Evolutionary conservation across 2,888 invertebrate genomes (phyloP).

Genomic region (Merodon equestris): DNA sequence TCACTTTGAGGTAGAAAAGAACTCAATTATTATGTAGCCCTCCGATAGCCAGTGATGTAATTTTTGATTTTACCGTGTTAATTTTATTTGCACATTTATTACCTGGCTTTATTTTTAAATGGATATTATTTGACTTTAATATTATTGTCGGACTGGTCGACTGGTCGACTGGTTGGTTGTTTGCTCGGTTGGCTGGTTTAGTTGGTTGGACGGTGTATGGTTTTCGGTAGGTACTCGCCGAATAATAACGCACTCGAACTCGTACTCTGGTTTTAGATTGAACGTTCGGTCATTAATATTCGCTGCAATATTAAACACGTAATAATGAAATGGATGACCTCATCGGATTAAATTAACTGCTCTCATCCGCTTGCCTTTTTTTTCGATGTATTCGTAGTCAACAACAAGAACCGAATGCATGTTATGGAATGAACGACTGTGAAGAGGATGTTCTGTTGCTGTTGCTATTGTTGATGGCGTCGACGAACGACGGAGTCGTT

Average conservation of each 20-base stretch:
- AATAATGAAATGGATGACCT: slow-evolving; percentile 69
- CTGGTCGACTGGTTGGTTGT: slow-evolving; percentile 52
- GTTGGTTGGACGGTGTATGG: slow-evolving; percentile 19
- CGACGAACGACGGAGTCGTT: slow-evolving; percentile 32
- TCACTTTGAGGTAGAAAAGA: slow-evolving; percentile 48
- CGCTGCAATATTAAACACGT: slow-evolving; percentile 67
- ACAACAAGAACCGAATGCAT: slow-evolving; percentile 52
- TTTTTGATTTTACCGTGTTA: slow-evolving; percentile 66
- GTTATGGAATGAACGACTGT: slow-evolving; percentile 6
- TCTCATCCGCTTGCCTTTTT: slow-evolving; percentile 15
- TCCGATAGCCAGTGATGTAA: slow-evolving; percentile 54
- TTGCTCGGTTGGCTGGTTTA: slow-evolving; percentile 20
- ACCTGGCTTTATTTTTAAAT: slow-evolving; percentile 67
- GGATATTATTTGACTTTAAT: slow-evolving; percentile 65
- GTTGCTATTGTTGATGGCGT: neutral
- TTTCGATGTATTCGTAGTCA: slow-evolving; percentile 3
- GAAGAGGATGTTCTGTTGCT: slow-evolving; percentile 32
- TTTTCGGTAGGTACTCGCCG: slow-evolving; percentile 9
- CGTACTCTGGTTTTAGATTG: slow-evolving; percentile 20
- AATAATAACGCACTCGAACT: slow-evolving; percentile 44
- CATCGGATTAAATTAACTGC: slow-evolving; percentile 68
- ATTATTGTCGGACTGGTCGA: slow-evolving; percentile 42
- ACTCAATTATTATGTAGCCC: slow-evolving; percentile 60
- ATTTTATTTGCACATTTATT: slow-evolving; percentile 69
- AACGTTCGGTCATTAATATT: slow-evolving; percentile 64